phyloP scores from a whole-genome alignment of 2,797 vertebrate genomes.

The Etheostoma perlongum region DNA sequence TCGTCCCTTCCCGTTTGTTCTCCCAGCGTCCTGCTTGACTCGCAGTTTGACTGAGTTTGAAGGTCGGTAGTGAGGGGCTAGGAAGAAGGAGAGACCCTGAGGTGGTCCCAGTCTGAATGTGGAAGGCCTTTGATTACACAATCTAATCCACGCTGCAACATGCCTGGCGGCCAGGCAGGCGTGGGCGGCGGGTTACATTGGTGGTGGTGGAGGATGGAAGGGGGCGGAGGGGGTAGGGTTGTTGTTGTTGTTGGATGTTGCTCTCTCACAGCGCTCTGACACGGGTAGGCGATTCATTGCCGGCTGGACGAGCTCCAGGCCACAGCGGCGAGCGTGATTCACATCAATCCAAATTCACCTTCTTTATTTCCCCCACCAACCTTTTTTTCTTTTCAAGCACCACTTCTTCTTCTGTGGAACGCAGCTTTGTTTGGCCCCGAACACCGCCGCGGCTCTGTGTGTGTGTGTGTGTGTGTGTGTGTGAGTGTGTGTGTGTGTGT shows the following conservation, averaged over 20 bases:
- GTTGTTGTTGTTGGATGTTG: conserved; percentile 57
- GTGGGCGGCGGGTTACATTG: conserved; percentile 59
- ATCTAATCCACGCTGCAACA: conserved; percentile 58
- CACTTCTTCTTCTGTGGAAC: conserved; percentile 38
- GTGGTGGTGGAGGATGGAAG: neutral
- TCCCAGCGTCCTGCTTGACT: conserved; percentile 53
- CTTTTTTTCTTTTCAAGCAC: conserved; percentile 57
- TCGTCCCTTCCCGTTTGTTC: conserved; percentile 11
- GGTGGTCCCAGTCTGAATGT: conserved; percentile 69
- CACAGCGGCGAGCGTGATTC: conserved; percentile 65
- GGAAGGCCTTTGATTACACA: conserved; percentile 64
- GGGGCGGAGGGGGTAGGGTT: neutral
- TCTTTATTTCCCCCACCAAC: conserved; percentile 56
- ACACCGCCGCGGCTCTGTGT: neutral
- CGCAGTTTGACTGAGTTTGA: conserved; percentile 38
- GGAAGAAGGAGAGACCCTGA: conserved; percentile 58
- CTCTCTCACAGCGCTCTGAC: conserved; percentile 61
- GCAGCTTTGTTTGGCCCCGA: too few species aligned
- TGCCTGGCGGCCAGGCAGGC: conserved; percentile 60
- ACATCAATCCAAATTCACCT: conserved; percentile 74
- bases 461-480: too few species aligned
- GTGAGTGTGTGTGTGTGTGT: neutral
- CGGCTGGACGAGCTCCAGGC: conserved; percentile 63
- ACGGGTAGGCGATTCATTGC: conserved; percentile 73
- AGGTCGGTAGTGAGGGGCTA: conserved; percentile 32